Evolutionary conservation across 64 coral and sea anemone genomes (phyloP).

Genomic region (Dendronephthya gigantea): DNA sequence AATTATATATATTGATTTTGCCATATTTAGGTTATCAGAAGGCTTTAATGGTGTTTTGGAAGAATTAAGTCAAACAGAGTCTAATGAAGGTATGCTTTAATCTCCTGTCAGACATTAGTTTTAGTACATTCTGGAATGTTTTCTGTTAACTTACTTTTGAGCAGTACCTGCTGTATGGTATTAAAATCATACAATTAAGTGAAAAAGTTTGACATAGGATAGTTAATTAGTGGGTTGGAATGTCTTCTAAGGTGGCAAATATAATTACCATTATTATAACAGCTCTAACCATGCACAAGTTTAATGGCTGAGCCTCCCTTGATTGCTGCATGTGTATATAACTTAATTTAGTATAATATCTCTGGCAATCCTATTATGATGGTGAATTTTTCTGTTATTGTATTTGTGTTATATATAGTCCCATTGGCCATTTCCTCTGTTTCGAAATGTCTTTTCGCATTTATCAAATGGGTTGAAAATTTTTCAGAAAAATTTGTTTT

Average conservation of each 20-base stretch:
- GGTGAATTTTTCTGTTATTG: neutral
- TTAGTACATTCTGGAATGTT: too few relatives aligned
- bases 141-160: too few relatives aligned
- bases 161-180: too few relatives aligned
- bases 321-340: too few relatives aligned
- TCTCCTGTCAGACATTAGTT: neutral
- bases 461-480: neutral
- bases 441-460: neutral
- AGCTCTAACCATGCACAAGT: too few relatives aligned
- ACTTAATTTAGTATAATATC: neutral
- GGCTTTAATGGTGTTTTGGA: slow-evolving; percentile 4
- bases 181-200: too few relatives aligned
- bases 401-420: too few relatives aligned
- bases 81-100: neutral
- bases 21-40: neutral
- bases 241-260: too few relatives aligned
- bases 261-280: too few relatives aligned
- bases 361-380: neutral
- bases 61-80: neutral
- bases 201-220: too few relatives aligned
- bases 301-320: too few relatives aligned
- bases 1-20: neutral
- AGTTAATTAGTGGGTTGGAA: too few relatives aligned
- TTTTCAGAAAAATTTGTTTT: neutral
- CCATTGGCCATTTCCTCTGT: neutral